Conservation (phyloP, 2,113 vertebrate genomes). For the Dunckerocampus dactyliophorus region DNA sequence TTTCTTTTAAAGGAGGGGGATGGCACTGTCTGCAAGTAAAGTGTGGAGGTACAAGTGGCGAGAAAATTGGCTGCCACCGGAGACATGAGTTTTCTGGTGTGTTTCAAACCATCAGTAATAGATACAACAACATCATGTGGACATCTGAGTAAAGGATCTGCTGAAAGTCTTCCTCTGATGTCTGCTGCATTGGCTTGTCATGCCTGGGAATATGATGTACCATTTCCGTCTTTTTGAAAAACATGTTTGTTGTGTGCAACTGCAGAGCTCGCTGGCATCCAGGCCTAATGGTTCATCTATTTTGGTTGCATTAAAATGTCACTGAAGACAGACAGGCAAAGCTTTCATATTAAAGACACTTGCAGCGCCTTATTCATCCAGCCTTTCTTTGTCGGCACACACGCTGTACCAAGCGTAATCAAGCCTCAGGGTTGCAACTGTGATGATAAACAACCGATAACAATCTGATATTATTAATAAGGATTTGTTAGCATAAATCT, state of each 20-base stretch:
- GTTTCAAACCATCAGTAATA: conserved; percentile 33
- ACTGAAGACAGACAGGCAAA: conserved; percentile 17
- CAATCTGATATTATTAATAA: conserved; percentile 1
- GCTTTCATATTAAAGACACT: conserved; percentile 23
- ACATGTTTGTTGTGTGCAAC: neutral
- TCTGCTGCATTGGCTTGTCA: conserved; percentile 1
- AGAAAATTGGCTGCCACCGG: conserved; percentile 31
- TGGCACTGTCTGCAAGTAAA: conserved; percentile 15
- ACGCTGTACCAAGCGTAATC: neutral
- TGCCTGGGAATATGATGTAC: neutral
- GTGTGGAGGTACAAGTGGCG: conserved; percentile 22
- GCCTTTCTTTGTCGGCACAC: neutral
- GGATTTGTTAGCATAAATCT: neutral
- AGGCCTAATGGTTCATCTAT: conserved; percentile 22
- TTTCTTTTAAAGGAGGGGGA: conserved; percentile 9
- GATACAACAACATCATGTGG: conserved; percentile 23
- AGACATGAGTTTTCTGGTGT: conserved; percentile 32
- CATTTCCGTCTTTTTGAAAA: conserved; percentile 22
- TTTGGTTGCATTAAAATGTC: conserved; percentile 30
- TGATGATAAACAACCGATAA: conserved; percentile 10
- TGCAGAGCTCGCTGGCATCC: conserved; percentile 9
- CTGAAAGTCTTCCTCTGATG: conserved; percentile 15
- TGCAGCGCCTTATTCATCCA: conserved; percentile 12
- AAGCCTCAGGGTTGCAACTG: neutral
- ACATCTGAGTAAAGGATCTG: conserved; percentile 18